These are phyloP conservation scores for Phasianus colchicus DNA, from an alignment of 2,113 vertebrate species.

Conservation along the genomic window DNA sequence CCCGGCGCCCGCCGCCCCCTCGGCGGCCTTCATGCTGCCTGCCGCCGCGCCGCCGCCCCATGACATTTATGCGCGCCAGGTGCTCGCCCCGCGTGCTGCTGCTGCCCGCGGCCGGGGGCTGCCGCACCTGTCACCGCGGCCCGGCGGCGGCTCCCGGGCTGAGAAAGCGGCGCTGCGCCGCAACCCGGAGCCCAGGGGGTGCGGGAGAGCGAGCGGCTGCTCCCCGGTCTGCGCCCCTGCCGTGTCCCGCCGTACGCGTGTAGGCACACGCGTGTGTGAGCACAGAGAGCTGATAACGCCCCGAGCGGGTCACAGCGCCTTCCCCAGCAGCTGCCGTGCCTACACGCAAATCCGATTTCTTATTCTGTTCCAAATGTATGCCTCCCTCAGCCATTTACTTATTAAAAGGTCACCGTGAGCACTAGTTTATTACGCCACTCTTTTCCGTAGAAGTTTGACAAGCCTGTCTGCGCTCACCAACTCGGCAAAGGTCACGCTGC, in stretches of 20 bases:
- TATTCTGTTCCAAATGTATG: background rate
- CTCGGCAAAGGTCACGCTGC: conserved; percentile 28
- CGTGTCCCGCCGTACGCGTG: no score
- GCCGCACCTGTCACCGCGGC: conserved; percentile 35
- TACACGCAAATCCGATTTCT: background rate
- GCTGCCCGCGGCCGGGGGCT: conserved; percentile 62
- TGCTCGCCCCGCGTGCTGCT: conserved; percentile 14
- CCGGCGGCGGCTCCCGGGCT: background rate
- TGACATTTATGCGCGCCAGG: conserved; percentile 70
- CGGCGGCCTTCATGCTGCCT: conserved; percentile 53
- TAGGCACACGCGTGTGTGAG: no score
- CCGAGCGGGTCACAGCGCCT: background rate
- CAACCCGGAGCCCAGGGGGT: background rate
- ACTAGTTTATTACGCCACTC: conserved; percentile 21
- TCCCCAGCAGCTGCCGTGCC: background rate
- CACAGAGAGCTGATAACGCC: no score
- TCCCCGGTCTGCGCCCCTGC: no score
- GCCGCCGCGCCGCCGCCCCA: conserved; percentile 50
- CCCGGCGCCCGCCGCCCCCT: conserved; percentile 73
- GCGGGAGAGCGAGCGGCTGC: no score
- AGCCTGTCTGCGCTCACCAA: background rate
- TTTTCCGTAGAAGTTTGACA: conserved; percentile 37
- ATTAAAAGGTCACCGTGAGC: conserved; percentile 59
- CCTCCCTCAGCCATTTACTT: conserved; percentile 10
- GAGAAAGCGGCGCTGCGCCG: background rate